Percentiles rank a stretch among this genome's conserved stretches.
Evolutionary conservation across 1,140 invertebrate species (phyloP).

Genomic region (Coenobita brevimanus): DNA sequence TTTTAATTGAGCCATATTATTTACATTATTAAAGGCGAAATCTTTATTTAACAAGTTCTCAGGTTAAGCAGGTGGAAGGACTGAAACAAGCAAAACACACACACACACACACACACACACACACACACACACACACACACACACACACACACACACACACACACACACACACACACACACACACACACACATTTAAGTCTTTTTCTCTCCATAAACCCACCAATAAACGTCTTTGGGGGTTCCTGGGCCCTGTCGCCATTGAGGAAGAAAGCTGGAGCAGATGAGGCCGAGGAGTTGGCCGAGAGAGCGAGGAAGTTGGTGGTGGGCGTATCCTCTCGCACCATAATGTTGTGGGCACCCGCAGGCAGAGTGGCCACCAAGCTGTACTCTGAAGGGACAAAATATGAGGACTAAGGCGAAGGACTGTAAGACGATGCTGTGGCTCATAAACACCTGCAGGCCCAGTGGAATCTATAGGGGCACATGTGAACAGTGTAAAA

Average conservation of each 20-base stretch:
- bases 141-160: not conserved
- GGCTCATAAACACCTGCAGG: too few relatives aligned
- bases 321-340: constrained; percentile 38
- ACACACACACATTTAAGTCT: too few relatives aligned
- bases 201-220: too few relatives aligned
- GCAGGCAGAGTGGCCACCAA: constrained; percentile 43
- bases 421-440: too few relatives aligned
- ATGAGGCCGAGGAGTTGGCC: constrained; percentile 11
- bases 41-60: too few relatives aligned
- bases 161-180: not conserved
- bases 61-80: not conserved
- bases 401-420: too few relatives aligned
- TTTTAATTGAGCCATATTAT: too few relatives aligned
- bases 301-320: constrained; percentile 53
- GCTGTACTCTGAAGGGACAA: constrained; percentile 39
- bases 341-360: constrained; percentile 44
- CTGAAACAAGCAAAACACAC: too few relatives aligned
- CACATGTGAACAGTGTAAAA: too few relatives aligned
- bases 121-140: not conserved
- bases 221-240: constrained; percentile 52
- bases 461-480: too few relatives aligned
- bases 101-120: not conserved
- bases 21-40: too few relatives aligned
- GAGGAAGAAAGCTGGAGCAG: constrained; percentile 31
- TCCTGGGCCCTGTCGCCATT: constrained; percentile 43